phyloP scores from a whole-genome alignment of 2,113 vertebrate species.

The Alosa alosa region DNA sequence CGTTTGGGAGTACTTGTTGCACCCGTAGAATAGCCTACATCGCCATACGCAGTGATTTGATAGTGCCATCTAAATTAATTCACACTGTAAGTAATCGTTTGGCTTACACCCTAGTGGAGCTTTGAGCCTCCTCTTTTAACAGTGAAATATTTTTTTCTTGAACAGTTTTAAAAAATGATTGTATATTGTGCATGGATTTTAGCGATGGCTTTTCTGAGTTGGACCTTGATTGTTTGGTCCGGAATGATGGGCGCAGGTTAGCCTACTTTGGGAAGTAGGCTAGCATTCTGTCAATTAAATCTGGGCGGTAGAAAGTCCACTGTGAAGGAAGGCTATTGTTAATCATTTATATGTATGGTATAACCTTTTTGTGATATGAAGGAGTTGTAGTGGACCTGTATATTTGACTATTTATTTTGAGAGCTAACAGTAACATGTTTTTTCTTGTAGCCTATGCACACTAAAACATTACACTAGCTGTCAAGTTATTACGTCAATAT shows the following conservation, averaged over 20 bases:
- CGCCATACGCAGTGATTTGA: slow-evolving; percentile 42
- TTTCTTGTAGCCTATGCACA: neutral
- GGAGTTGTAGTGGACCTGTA: neutral
- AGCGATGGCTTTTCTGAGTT: slow-evolving; percentile 3
- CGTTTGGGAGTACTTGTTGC: slow-evolving; percentile 86
- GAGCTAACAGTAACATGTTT: neutral
- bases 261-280: slow-evolving; percentile 32
- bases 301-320: slow-evolving; percentile 41
- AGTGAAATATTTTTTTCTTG: neutral
- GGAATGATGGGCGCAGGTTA: slow-evolving; percentile 17
- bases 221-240: slow-evolving; percentile 21
- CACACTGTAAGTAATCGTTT: slow-evolving; percentile 17
- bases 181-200: neutral
- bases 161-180: neutral
- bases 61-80: slow-evolving; percentile 7
- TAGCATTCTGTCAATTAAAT: slow-evolving; percentile 36
- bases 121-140: neutral
- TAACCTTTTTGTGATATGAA: neutral
- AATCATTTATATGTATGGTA: slow-evolving; percentile 41
- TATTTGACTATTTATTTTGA: neutral
- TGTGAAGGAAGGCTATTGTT: slow-evolving; percentile 32
- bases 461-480: neutral
- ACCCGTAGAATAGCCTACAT: slow-evolving; percentile 63
- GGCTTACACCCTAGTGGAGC: neutral
- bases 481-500: neutral